Conservation (phyloP, 2,888 invertebrate species). For the Pecten maximus region DNA sequence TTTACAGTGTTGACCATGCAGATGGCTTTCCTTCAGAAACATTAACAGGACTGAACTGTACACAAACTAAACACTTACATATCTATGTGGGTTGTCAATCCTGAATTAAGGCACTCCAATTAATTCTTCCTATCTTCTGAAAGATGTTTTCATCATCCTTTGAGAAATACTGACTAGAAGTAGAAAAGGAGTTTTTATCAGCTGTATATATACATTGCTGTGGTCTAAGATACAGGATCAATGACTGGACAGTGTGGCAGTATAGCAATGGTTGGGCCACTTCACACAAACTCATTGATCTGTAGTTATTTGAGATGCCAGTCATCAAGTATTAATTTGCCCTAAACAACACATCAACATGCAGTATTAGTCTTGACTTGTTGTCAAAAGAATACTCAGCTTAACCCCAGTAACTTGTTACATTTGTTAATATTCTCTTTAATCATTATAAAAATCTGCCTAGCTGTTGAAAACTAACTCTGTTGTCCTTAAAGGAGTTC, state of each 20-base stretch:
- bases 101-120: background rate
- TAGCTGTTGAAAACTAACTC: no score
- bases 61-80: background rate
- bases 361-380: background rate
- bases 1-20: no score
- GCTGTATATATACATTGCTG: background rate
- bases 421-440: no score
- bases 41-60: background rate
- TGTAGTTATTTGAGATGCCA: background rate
- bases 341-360: constrained; percentile 4
- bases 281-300: constrained; percentile 2
- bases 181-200: background rate
- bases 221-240: background rate
- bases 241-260: background rate
- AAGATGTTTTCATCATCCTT: background rate
- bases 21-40: no score
- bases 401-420: background rate
- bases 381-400: constrained; percentile 5
- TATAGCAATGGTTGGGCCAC: background rate
- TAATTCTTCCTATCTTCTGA: background rate
- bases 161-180: background rate
- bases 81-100: background rate
- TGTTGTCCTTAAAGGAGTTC: no score
- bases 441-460: no score
- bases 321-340: constrained; percentile 26